Conservation (phyloP, 1,140 invertebrate species). For the Pseudobourletiella spinata region DNA sequence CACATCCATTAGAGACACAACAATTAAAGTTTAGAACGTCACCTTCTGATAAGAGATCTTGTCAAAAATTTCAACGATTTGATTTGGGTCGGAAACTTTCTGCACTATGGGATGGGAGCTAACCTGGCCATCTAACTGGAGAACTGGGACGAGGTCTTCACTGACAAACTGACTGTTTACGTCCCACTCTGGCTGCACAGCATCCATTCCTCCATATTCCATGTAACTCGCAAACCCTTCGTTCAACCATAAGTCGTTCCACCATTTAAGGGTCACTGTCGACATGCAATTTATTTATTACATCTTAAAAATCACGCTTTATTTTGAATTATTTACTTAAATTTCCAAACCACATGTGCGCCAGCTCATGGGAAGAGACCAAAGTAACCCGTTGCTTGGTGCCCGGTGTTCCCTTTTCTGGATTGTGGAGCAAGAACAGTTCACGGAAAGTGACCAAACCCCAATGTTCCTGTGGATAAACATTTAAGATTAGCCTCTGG, state of each 20-base stretch:
- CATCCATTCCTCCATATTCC: conserved; percentile 64
- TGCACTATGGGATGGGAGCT: conserved; percentile 83
- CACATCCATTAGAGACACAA: no score
- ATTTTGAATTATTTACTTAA: conserved; percentile 59
- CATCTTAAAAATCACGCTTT: no score
- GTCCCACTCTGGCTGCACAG: conserved; percentile 67
- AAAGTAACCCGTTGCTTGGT: conserved; percentile 74
- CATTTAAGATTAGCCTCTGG: conserved; percentile 48
- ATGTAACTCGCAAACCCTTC: conserved; percentile 82
- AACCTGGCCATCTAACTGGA: conserved; percentile 57
- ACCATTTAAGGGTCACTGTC: conserved; percentile 82
- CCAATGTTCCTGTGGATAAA: conserved; percentile 43
- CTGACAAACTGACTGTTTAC: conserved; percentile 70
- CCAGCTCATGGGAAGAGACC: conserved; percentile 82
- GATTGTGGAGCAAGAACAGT: conserved; percentile 66
- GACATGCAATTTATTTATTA: no score
- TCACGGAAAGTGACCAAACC: conserved; percentile 75
- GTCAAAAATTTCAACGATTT: conserved; percentile 90
- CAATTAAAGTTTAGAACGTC: no score
- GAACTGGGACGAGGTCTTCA: conserved; percentile 59
- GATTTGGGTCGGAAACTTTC: conserved; percentile 67
- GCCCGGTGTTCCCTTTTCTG: conserved; percentile 53
- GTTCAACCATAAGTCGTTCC: conserved; percentile 87
- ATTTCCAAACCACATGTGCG: conserved; percentile 89
- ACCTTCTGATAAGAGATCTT: conserved; percentile 87